Base-by-base conservation (phyloP, 2,113 vertebrate genomes). In the Brachyhypopomus gauderio region DNA sequence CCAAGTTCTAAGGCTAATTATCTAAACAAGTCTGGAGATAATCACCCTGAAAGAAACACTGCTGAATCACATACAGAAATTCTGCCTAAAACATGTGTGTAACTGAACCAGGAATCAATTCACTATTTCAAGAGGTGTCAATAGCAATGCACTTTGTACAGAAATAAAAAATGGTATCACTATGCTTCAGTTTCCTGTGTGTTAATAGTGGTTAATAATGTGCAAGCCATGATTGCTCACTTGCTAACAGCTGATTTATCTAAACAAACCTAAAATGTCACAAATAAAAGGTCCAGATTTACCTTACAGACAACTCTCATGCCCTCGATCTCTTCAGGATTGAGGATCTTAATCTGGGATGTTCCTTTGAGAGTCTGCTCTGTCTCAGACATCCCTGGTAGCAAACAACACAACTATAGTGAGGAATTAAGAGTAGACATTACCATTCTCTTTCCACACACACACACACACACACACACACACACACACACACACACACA, bases 321-420 rank as follows among this genome's bases (percentile, higher is more conserved):
- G 80, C 94, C 95, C 88, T 99, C 98, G 80, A 97, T 96, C 90
- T 99, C 98, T 82, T 99, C 97, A 58, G 95, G 88, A 59, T 92
- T 94, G 38, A 99, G 94, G 85, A 95, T 93, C 92, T 98, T 99
- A 92, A 99, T 99, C 92, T 99, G 98, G 75, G 97, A 98, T 4
- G 97, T 98, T 82, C 98, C 98, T 93, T 98, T 99, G 85, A 99
- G 93, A 82, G 96, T 94, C 90, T 98, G 97, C 87, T 99, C 98
- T 0, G 97, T 97, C 92, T 98, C 97, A 77, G 98, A 99, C 94
- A 99, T 97, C 86, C 98, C 98, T 99, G 41, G 41, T 41, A 77
- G 20, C 16, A 80, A 74, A 63, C 80, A 85, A 60, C 80, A 85
- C 45, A 45, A 83, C 41, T 66, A 55, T 22, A 34, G 36, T 67